Percentiles rank a stretch among this genome's conserved stretches.
Evolutionary conservation across 2,113 vertebrate genomes (phyloP).

Genomic region (Balaeniceps rex): DNA sequence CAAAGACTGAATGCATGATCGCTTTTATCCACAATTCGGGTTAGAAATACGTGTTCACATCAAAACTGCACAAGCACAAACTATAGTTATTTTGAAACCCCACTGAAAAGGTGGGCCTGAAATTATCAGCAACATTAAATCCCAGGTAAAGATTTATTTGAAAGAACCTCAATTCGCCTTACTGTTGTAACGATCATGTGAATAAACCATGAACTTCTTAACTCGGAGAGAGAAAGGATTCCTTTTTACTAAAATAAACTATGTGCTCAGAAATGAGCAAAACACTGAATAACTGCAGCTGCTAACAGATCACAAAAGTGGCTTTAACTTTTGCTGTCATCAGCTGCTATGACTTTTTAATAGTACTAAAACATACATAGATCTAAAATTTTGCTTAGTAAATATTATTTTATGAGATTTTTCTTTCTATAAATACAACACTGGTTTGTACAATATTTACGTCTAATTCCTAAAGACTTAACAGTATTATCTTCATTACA

Average conservation of each 20-base stretch:
- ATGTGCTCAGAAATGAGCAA: neutral
- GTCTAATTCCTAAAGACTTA: neutral
- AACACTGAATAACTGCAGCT: neutral
- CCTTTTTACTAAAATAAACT: neutral
- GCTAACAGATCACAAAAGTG: neutral
- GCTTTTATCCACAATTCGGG: neutral
- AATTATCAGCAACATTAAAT: neutral
- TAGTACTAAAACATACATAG: neutral
- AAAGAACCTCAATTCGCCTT: neutral
- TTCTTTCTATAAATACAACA: neutral
- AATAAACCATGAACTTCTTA: neutral
- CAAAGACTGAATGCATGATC: neutral
- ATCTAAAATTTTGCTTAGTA: neutral
- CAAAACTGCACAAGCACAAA: neutral
- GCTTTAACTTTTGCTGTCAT: neutral
- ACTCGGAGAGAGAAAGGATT: neutral
- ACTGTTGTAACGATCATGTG: neutral
- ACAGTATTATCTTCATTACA: neutral
- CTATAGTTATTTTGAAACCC: neutral
- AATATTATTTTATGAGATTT: neutral
- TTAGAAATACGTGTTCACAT: neutral
- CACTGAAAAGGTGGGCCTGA: neutral
- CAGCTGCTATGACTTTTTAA: neutral
- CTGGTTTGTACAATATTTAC: neutral
- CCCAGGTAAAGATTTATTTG: neutral